These are phyloP conservation scores for Calameuta idolon DNA, from an alignment of 2,888 invertebrate species.

Conservation along the genomic window DNA sequence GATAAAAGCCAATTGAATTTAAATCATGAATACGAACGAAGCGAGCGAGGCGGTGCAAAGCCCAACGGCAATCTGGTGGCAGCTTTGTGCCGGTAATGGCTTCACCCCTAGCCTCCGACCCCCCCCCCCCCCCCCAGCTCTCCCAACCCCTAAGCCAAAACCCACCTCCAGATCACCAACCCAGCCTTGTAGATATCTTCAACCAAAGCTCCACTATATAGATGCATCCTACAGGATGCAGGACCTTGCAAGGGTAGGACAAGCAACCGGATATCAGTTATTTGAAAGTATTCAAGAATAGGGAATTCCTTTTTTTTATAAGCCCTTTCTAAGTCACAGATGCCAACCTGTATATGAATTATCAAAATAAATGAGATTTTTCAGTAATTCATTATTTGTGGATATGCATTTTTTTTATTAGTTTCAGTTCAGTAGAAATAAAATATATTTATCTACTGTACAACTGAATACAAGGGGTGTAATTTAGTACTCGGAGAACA, in stretches of 20 bases:
- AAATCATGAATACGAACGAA: conserved; percentile 66
- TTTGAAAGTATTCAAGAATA: background rate
- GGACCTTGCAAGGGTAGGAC: background rate
- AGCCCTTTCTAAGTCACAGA: background rate
- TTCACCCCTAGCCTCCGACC: conserved; percentile 51
- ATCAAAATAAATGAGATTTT: background rate
- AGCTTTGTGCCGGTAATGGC: conserved; percentile 66
- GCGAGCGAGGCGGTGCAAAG: conserved; percentile 53
- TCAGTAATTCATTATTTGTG: background rate
- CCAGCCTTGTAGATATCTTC: conserved; percentile 37
- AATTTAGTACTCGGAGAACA: too few species aligned
- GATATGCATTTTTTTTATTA: background rate
- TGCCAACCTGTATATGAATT: background rate
- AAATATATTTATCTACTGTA: background rate
- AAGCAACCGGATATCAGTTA: background rate
- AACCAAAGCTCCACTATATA: conserved; percentile 8
- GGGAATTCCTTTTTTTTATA: background rate
- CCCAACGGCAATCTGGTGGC: conserved; percentile 66
- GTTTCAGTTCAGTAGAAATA: background rate
- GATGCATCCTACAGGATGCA: background rate
- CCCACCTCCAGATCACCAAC: conserved; percentile 24
- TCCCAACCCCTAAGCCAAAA: conserved; percentile 27
- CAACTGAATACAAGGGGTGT: background rate
- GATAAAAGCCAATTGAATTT: conserved; percentile 67
- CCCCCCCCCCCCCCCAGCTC: conserved; percentile 25